A percentile compares a stretch with the other conserved stretches of the same genome.
Conservation (phyloP, 2,113 vertebrate genomes). For the Xenopus laevis region DNA sequence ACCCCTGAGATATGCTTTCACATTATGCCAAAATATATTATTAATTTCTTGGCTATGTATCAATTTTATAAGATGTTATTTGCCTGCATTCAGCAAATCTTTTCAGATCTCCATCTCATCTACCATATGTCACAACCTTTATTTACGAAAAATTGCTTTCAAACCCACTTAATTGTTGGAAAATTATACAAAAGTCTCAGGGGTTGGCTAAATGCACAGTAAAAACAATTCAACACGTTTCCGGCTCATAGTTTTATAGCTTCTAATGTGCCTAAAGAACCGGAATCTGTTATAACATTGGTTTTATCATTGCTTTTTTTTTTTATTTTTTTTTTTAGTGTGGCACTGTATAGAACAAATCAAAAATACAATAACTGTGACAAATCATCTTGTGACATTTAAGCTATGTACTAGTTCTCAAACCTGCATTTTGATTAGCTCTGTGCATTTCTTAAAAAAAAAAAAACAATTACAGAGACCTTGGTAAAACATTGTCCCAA, state of each 20-base stretch:
- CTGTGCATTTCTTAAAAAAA: constrained; percentile 42
- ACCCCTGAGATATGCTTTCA: neutral
- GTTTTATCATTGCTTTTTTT: constrained; percentile 64
- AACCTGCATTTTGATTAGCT: constrained; percentile 41
- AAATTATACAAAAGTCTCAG: constrained; percentile 16
- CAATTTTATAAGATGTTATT: neutral
- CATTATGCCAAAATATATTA: neutral
- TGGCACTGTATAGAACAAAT: constrained; percentile 64
- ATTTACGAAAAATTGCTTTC: constrained; percentile 15
- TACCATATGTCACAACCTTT: constrained; percentile 8
- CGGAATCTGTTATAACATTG: constrained; percentile 42
- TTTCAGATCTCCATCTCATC: neutral
- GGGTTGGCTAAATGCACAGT: constrained; percentile 13
- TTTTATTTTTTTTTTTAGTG: too few species aligned
- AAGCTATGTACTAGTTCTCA: constrained; percentile 50
- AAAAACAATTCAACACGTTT: constrained; percentile 23
- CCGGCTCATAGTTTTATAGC: constrained; percentile 9
- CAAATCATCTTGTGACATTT: constrained; percentile 57
- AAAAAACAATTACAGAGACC: constrained; percentile 47
- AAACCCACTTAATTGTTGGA: neutral
- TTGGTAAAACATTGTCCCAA: constrained; percentile 48
- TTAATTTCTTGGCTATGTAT: neutral
- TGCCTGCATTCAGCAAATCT: neutral
- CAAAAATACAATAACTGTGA: constrained; percentile 56
- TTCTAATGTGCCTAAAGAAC: constrained; percentile 28